A percentile compares a stretch with the other conserved stretches of the same genome.
phyloP scores from a whole-genome alignment of 2,797 vertebrate genomes.

The Eulemur albifrons region DNA sequence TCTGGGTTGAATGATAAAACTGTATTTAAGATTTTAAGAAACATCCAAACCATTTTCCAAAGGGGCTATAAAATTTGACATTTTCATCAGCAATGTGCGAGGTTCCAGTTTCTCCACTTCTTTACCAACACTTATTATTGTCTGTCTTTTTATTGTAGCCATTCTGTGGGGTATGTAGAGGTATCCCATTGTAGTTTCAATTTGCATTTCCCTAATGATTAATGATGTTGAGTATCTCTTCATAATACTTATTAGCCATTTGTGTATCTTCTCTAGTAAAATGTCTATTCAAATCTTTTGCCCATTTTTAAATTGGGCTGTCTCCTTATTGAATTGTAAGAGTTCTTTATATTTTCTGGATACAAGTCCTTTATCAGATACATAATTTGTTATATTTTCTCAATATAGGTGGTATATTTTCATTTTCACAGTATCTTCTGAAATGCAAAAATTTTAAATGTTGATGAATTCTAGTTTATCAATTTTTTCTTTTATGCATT shows the following conservation, averaged over 20 bases:
- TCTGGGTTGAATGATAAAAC: not conserved
- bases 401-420: not conserved
- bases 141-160: not conserved
- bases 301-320: not conserved
- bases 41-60: not conserved
- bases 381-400: not conserved
- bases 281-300: not conserved
- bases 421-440: not conserved
- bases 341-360: not conserved
- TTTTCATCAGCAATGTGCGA: not conserved
- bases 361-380: not conserved
- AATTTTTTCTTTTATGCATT: not conserved
- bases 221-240: not conserved
- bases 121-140: not conserved
- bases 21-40: slow-evolving; percentile 27
- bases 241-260: not conserved
- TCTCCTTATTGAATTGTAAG: not conserved
- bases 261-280: not conserved
- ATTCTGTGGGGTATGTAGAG: not conserved
- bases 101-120: not conserved
- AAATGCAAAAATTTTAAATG: not conserved
- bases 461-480: not conserved
- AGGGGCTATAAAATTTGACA: not conserved
- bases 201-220: not conserved
- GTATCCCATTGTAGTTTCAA: not conserved